Base-by-base conservation (phyloP, 2,113 vertebrate species). In the Nothoprocta pentlandii region DNA sequence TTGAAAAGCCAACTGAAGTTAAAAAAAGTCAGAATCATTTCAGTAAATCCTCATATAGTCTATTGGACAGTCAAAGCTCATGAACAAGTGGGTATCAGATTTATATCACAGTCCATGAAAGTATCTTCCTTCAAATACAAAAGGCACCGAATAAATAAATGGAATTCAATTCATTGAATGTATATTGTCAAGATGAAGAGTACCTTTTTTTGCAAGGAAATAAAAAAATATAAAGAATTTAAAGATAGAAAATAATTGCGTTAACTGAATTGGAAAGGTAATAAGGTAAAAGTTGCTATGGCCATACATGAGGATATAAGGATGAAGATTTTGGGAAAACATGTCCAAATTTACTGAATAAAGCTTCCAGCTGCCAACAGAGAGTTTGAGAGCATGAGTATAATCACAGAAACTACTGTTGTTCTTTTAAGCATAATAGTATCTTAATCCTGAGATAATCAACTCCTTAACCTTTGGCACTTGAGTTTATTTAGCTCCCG, bases 41-140 rank as follows among this genome's bases (percentile, higher is more conserved):
- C 26, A 5, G 59, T 41, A 23, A 21, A 42, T 46, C 15, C 25
- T 6, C 10, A 13, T 36, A 68, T 32, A 34, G 32, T 7, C 58
- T 16, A 7, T 1, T 10, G 17, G 25, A 39, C 49, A 8, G 11
- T 49, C 39, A 9, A 23, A 54, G 58, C 11, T 6, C 36, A 41
- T 0, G 0, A 36, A 44, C 0, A 3, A 80, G 32, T 0, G 3
- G 8, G 30, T 10, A 34, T 26, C 36, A 17, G 9, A 25, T 7
- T 13, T 3, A 0, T 7, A 5, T 2, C 16, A 75, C 6, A 69
- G 39, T 21, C 62, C n/a, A 7, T 0, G 2, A 11, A 53, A 66
- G 30, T 17, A 26, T 1, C 49, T n/a, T 46, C 4, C 51, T 23
- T 6, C 5, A 56, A 44, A 16, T 6, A 36, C 2, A 21, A 47